These are phyloP conservation scores for Etheostoma nigrum DNA, from an alignment of 2,797 vertebrate species.

Conservation along the genomic window DNA sequence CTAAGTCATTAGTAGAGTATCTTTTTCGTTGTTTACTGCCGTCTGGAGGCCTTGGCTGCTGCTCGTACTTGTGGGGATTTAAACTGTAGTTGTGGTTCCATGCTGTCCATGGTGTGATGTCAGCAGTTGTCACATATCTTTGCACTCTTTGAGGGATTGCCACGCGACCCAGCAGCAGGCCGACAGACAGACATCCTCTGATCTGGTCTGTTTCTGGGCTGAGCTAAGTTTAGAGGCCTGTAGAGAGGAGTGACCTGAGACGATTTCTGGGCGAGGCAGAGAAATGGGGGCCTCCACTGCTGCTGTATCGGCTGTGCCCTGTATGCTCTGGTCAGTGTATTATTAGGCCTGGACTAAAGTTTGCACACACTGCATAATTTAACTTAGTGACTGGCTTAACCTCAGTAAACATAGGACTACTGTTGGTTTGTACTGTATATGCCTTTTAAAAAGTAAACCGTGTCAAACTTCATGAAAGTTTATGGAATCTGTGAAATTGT, in stretches of 20 bases:
- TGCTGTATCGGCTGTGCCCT: slow-evolving; percentile 38
- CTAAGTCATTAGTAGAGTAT: slow-evolving; percentile 2
- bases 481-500: slow-evolving; percentile 6
- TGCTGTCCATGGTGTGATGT: slow-evolving; percentile 59
- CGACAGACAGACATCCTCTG: slow-evolving; percentile 52
- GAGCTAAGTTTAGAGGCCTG: slow-evolving; percentile 81
- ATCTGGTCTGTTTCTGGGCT: slow-evolving; percentile 74
- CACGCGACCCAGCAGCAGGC: slow-evolving; percentile 66
- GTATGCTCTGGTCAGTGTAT: slow-evolving; percentile 64
- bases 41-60: slow-evolving; percentile 26
- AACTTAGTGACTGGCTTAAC: slow-evolving; percentile 36
- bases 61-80: slow-evolving; percentile 52
- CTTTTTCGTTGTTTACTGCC: slow-evolving; percentile 24
- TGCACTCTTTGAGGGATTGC: slow-evolving; percentile 68
- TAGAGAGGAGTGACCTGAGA: slow-evolving; percentile 68
- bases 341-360: slow-evolving; percentile 67
- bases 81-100: slow-evolving; percentile 54
- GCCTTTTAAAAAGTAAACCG: slow-evolving; percentile 14
- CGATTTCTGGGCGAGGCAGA: slow-evolving; percentile 71
- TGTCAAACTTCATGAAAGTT: slow-evolving; percentile 13
- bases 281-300: slow-evolving; percentile 54
- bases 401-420: slow-evolving; percentile 30
- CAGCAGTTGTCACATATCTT: slow-evolving; percentile 78
- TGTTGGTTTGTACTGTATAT: slow-evolving; percentile 27
- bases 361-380: slow-evolving; percentile 55